Evolutionary conservation across 2,113 vertebrate genomes (phyloP).

Genomic region (Cyanoramphus novaezelandiae): DNA sequence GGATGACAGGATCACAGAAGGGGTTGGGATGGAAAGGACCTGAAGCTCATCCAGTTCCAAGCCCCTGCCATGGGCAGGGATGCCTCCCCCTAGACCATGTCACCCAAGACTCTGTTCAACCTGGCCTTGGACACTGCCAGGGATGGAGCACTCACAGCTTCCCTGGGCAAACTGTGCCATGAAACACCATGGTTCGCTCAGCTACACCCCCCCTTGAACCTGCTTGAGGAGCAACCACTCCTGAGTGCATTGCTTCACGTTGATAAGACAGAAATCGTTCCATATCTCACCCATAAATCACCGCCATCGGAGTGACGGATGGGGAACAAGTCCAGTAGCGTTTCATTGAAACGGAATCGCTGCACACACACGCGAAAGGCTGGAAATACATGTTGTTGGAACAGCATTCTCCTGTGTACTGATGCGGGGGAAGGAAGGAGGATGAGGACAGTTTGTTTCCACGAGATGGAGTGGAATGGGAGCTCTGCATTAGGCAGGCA

Average conservation of each 20-base stretch:
- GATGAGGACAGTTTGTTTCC: not conserved
- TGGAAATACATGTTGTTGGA: not conserved
- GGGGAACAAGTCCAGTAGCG: not conserved
- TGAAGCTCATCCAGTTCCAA: not conserved
- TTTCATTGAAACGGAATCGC: not conserved
- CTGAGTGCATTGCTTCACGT: not conserved
- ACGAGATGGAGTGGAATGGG: not conserved
- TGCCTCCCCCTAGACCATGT: not conserved
- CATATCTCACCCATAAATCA: not conserved
- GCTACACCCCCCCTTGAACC: fast-evolving
- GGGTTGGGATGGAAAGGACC: not conserved
- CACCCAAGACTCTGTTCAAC: not conserved
- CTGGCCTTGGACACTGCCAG: not conserved
- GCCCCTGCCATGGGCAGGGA: not conserved
- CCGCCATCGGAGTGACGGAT: not conserved
- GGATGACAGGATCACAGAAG: too few species aligned
- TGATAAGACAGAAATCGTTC: not conserved
- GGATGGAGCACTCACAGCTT: not conserved
- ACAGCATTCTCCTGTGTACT: fast-evolving
- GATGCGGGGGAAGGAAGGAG: not conserved
- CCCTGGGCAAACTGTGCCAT: not conserved
- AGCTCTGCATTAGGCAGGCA: not conserved
- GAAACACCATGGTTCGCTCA: not conserved
- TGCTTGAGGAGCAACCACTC: not conserved
- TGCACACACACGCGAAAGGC: fast-evolving